Conservation (phyloP, 2,888 invertebrate genomes). For the Melanostoma mellinum region DNA sequence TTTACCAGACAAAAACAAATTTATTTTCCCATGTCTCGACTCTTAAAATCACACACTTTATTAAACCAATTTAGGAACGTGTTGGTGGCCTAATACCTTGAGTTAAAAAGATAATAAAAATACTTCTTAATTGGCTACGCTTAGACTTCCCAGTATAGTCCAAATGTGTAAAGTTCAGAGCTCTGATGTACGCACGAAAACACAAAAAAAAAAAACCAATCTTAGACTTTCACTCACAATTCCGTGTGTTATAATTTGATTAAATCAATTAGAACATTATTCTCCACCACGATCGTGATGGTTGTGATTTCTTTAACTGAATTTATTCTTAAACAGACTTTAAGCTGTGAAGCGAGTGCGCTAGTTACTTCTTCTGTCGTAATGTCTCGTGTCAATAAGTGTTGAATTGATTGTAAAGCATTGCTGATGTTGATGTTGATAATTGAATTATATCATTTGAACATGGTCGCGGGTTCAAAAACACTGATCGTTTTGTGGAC, state of each 20-base stretch:
- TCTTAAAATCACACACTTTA: too few relatives aligned
- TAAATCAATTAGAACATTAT: constrained; percentile 34
- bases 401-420: constrained; percentile 1
- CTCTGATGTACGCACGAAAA: constrained; percentile 23
- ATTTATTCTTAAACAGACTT: constrained; percentile 10
- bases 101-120: too few relatives aligned
- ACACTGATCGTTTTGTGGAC: too few relatives aligned
- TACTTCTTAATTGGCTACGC: too few relatives aligned
- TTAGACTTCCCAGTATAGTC: too few relatives aligned
- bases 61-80: too few relatives aligned
- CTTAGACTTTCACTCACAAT: constrained; percentile 18
- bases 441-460: neutral
- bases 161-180: constrained; percentile 16
- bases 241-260: constrained; percentile 33
- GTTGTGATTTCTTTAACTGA: constrained; percentile 19
- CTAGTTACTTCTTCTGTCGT: constrained; percentile 7
- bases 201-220: constrained; percentile 8
- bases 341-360: neutral
- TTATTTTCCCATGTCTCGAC: too few relatives aligned
- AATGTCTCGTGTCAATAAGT: constrained; percentile 2
- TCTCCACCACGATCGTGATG: constrained; percentile 15
- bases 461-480: too few relatives aligned
- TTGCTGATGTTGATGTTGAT: neutral
- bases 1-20: too few relatives aligned
- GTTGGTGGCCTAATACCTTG: too few relatives aligned